A percentile compares a stretch with the other conserved stretches of the same genome.
phyloP scores from a whole-genome alignment of 1,140 invertebrate species.

The Drosophila persimilis region DNA sequence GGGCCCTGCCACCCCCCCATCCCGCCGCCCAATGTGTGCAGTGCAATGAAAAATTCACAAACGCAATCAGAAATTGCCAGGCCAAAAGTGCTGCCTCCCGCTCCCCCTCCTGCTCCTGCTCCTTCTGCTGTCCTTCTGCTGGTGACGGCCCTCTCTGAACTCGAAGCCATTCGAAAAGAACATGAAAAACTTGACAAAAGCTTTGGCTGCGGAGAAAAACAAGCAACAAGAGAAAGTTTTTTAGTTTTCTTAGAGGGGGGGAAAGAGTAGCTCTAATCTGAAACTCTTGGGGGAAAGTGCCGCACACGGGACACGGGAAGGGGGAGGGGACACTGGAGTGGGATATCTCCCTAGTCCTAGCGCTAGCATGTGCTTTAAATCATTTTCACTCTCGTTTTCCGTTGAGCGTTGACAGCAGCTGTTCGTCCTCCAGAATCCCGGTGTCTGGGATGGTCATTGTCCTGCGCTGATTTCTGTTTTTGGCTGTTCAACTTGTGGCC shows the following conservation, averaged over 20 bases:
- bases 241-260: conserved; percentile 5
- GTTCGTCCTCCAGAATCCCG: conserved; percentile 13
- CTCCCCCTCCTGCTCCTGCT: too few species aligned
- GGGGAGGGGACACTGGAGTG: too few species aligned
- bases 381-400: conserved; percentile 79
- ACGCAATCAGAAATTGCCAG: conserved; percentile 16
- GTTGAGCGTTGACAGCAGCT: conserved; percentile 65
- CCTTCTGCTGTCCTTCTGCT: not conserved
- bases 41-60: conserved; percentile 56
- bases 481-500: conserved; percentile 45
- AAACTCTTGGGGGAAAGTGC: conserved; percentile 5
- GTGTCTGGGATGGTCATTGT: conserved; percentile 61
- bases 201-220: not conserved
- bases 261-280: too few species aligned
- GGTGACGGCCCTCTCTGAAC: conserved; percentile 35
- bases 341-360: too few species aligned
- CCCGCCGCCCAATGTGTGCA: conserved; percentile 25
- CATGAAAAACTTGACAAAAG: conserved; percentile 26
- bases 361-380: conserved; percentile 69
- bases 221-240: conserved; percentile 31
- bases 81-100: not conserved
- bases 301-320: too few species aligned
- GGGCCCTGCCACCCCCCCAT: not conserved
- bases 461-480: conserved; percentile 74
- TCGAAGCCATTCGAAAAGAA: conserved; percentile 50